Evolutionary conservation across 2,113 vertebrate genomes (phyloP), one percentile per base, ranked within the genome.

Genomic region (Nibea albiflora): DNA sequence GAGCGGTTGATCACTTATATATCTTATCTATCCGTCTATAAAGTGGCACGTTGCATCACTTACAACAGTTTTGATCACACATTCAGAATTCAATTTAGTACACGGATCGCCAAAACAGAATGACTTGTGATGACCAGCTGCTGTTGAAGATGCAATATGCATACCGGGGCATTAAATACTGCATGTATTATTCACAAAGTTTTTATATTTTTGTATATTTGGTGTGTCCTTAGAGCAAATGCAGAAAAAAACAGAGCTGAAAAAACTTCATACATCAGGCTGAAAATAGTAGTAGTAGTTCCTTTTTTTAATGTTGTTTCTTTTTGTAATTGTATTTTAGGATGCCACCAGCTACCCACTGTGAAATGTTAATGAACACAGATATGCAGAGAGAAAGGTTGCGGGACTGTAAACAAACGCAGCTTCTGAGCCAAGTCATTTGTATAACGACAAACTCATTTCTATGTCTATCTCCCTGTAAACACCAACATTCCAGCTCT

Each of bases 401-500:
- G 12, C 16, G 2, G 2, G 3, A 26, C 44, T 26, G 35, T 44
- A 70, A 70, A 44, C 15, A 65, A 31, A 24, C 56, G 14, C 7
- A 28, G 8, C 50, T 16, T 0, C 35, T 11, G 46, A 5, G 53
- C 78, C 62, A 69, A 75, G 65, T 20, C 26, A 50, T 81, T 81
- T 71, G 52, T 60, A 15, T 31, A 78, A 65, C 19, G 47, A 60
- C 47, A 70, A 39, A 68, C 64, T 60, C 16, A 76, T 85, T 88
- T 73, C 28, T 75, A 67, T 78, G 75, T 83, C 61, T 52, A 26
- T 76, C 76, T 83, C 76, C 53, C 62, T 75, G 84, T 78, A 81
- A 91, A 81, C 83, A 79, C 42, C 73, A 78, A 56, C 84, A 70
- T 61, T 77, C 65, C 24, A 67, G 46, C 74, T 86, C 56, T 22